phyloP scores from a whole-genome alignment of 53 echinoderm and acorn worm genomes.

The Zoroaster sp. region DNA sequence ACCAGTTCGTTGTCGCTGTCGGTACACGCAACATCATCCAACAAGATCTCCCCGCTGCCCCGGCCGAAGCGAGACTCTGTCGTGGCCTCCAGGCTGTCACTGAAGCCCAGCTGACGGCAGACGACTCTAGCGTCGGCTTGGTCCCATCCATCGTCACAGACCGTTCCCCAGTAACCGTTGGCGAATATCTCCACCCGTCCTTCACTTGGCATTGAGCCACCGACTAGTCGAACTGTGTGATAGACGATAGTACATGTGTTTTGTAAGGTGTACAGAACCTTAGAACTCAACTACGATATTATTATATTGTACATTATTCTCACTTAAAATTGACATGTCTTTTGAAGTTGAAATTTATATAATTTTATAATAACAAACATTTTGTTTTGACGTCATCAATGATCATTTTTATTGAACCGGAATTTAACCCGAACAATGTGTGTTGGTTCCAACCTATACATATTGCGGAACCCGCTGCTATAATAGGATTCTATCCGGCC shows the following conservation, averaged over 20 bases:
- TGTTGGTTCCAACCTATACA: too few relatives aligned
- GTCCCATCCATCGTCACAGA: conserved; percentile 31
- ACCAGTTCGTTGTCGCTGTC: background rate
- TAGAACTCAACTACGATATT: too few relatives aligned
- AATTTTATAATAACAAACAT: too few relatives aligned
- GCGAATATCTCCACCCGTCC: conserved; percentile 23
- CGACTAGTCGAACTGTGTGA: conserved; percentile 12
- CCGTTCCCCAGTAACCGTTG: conserved; percentile 25
- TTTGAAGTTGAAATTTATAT: too few relatives aligned
- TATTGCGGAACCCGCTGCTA: too few relatives aligned
- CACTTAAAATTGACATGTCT: too few relatives aligned
- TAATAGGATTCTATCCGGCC: too few relatives aligned
- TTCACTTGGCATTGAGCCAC: background rate
- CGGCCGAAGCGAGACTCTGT: conserved; percentile 13
- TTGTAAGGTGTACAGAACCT: too few relatives aligned
- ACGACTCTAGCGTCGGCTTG: background rate
- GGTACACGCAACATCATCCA: conserved; percentile 19
- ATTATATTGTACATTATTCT: too few relatives aligned
- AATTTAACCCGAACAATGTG: too few relatives aligned
- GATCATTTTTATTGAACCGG: too few relatives aligned
- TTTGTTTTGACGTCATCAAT: too few relatives aligned
- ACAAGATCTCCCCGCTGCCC: conserved; percentile 16
- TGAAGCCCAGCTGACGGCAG: conserved; percentile 36
- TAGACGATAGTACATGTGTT: background rate
- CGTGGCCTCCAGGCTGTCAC: background rate